A percentile compares a stretch with the other conserved stretches of the same genome.
phyloP scores from a whole-genome alignment of 2,888 invertebrate species.

The Actias luna region DNA sequence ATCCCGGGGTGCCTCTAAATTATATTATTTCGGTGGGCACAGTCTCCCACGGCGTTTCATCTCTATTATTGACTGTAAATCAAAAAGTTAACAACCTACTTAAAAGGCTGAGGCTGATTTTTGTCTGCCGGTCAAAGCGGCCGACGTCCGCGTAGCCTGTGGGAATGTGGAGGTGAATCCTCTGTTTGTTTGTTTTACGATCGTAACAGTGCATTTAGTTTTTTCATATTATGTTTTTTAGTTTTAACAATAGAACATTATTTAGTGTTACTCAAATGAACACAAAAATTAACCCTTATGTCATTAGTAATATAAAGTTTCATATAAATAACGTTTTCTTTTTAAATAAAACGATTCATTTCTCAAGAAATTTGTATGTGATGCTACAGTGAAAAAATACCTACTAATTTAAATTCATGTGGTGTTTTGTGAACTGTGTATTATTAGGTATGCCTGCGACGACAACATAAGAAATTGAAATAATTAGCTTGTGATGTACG shows the following conservation, averaged over 20 bases:
- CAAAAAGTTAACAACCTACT: conserved; percentile 82
- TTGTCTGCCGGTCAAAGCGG: conserved; percentile 74
- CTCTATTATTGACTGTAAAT: conserved; percentile 82
- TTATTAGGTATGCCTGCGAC: conserved; percentile 60
- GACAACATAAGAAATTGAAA: conserved; percentile 70
- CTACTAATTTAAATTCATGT: conserved; percentile 60
- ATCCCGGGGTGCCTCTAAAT: conserved; percentile 74
- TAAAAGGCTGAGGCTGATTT: conserved; percentile 78
- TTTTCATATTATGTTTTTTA: conserved; percentile 71
- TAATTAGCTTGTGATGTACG: conserved; percentile 68
- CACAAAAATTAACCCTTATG: conserved; percentile 22
- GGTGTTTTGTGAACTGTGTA: conserved; percentile 49
- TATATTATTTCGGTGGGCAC: conserved; percentile 72
- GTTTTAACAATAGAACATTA: conserved; percentile 65
- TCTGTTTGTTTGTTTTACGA: conserved; percentile 79
- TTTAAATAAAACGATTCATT: conserved; percentile 15
- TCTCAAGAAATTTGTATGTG: conserved; percentile 8
- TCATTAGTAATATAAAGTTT: background rate
- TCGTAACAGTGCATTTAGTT: conserved; percentile 77
- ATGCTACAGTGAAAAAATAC: conserved; percentile 26
- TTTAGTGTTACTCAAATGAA: conserved; percentile 44
- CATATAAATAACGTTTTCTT: conserved; percentile 13
- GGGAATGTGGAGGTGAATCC: conserved; percentile 61
- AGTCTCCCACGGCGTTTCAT: conserved; percentile 80
- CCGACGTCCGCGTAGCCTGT: conserved; percentile 68